Percentiles rank a stretch among this genome's conserved stretches.
phyloP scores from a whole-genome alignment of 2,888 invertebrate species.

The Pyrochroa serraticornis region DNA sequence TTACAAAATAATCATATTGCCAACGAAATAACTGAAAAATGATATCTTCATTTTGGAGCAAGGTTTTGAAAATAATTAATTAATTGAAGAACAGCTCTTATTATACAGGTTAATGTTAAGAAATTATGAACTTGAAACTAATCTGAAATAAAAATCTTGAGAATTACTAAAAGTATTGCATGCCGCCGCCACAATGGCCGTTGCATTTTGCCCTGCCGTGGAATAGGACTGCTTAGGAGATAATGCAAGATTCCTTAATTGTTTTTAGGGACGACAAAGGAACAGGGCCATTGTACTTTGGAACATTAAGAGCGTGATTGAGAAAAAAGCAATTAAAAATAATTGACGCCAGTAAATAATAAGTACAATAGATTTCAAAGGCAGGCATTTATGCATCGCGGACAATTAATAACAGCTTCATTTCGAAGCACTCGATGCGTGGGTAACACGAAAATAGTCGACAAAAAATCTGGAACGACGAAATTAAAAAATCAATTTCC shows the following conservation, averaged over 20 bases:
- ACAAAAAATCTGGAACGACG: not conserved
- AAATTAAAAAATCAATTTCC: not conserved
- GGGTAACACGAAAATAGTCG: conserved; percentile 17
- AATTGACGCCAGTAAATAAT: conserved; percentile 30
- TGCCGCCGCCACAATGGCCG: too few species aligned
- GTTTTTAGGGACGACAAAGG: conserved; percentile 8
- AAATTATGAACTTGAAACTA: too few species aligned
- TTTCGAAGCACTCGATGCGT: conserved; percentile 17
- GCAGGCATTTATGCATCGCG: conserved; percentile 17
- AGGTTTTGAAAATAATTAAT: too few species aligned
- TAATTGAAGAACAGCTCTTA: too few species aligned
- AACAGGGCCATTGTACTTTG: conserved; percentile 13
- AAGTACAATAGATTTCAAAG: conserved; percentile 30
- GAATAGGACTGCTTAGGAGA: too few species aligned
- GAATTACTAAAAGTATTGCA: too few species aligned
- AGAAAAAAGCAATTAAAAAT: conserved; percentile 33
- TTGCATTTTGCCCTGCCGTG: too few species aligned
- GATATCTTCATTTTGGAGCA: too few species aligned
- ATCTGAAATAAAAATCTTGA: too few species aligned
- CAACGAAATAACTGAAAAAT: too few species aligned
- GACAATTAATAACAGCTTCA: conserved; percentile 20
- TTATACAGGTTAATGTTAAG: too few species aligned
- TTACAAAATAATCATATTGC: too few species aligned
- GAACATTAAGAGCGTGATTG: conserved; percentile 23
- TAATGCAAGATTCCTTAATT: conserved; percentile 1